Conservation (phyloP, 1,140 invertebrate species). For the Harlomillsia oculata region DNA sequence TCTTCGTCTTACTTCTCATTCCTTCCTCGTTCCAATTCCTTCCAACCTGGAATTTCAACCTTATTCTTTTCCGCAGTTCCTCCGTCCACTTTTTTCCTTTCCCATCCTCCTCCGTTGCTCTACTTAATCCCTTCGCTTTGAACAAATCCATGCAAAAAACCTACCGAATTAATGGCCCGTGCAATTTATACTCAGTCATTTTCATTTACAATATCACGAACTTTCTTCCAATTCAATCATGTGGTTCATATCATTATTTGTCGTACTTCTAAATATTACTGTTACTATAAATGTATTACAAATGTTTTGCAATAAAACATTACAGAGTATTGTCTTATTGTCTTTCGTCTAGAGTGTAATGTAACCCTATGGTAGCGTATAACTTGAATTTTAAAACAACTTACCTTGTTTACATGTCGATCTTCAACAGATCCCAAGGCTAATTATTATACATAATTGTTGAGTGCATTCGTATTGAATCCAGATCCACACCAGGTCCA, state of each 20-base stretch:
- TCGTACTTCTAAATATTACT: no score
- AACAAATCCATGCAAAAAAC: no score
- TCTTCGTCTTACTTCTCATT: background rate
- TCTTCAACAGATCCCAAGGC: constrained; percentile 31
- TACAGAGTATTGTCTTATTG: no score
- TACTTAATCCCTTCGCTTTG: background rate
- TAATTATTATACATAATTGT: background rate
- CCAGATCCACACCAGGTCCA: no score
- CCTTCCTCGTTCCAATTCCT: background rate
- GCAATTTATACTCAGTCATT: constrained; percentile 6
- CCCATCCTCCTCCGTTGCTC: constrained; percentile 4
- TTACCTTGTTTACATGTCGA: constrained; percentile 33
- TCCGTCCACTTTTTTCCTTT: constrained; percentile 7
- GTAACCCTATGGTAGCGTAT: no score
- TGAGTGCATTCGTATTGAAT: background rate
- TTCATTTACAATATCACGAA: no score
- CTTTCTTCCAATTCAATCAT: no score
- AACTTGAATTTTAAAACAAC: no score
- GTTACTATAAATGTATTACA: no score
- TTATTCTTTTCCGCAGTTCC: background rate
- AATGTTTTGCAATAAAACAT: no score
- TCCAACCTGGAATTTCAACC: background rate
- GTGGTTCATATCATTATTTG: no score
- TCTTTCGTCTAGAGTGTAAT: background rate
- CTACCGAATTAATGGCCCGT: no score